Evolutionary conservation across 2,113 vertebrate species (phyloP), one percentile per base, ranked within the genome.

Genomic region (Porphyrio hochstetteri): DNA sequence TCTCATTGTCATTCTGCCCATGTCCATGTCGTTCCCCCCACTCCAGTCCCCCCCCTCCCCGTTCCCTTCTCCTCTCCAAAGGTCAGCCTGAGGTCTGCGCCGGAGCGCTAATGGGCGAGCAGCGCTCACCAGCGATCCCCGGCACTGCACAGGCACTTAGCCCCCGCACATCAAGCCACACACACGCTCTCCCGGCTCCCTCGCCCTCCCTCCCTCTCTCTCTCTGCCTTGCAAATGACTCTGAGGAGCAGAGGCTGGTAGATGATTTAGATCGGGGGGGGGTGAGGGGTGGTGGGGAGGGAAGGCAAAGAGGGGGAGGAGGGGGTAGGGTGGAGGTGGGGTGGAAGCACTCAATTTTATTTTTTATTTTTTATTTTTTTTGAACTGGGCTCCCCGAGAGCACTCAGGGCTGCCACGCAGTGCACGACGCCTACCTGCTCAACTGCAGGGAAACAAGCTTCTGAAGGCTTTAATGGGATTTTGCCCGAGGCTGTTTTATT

Each of bases 401-500:
- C 98, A 98, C 98, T 97, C 97, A 95, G 98, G 98, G 98, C 98
- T 98, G 98, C 98, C 97, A 98, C 94, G 91, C 96, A 96, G 97
- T 82, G 96, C 97, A 97, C 96, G 76, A 96, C 96, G 98, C 98
- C 98, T 99, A 99, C 99, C 99, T 99, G 99, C 99, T 98, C 99
- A 99, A 99, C 99, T 99, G 99, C 99, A 99, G 98, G 98, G 99
- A 99, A 99, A 99, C 99, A 99, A 99, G 99, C 99, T 99, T 99
- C 99, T 99, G 99, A 99, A 99, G 99, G 99, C 99, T 99, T 99
- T 99, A 99, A 99, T 99, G 99, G 99, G 99, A 99, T 99, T 99
- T 99, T 97, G 99, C 99, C 99, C 40, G 98, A 98, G 99, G 99
- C 99, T 99, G 98, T 99, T 99, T 99, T 99, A 99, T 99, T 99